Evolutionary conservation across 2,797 vertebrate genomes (phyloP), one percentile per base, ranked within the genome.

Genomic region (Cirrhinus mrigala): DNA sequence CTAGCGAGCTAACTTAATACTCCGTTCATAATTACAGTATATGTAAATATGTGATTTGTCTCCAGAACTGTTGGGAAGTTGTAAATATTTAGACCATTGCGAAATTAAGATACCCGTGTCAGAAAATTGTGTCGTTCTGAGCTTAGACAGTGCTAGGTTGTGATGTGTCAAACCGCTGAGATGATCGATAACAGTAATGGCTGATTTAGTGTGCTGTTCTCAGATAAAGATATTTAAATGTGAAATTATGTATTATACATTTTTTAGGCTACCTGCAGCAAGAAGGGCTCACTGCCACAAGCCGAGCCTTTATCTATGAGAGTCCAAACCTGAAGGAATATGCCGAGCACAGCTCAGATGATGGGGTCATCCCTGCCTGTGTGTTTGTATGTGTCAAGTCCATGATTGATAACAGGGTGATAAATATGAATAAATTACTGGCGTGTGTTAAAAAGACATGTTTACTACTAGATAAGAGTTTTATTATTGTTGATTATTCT

Each of bases 281-380:
- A 88, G 98, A 99, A 93, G 98, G 98, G 20, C 95, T 99, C 87
- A 91, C 91, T 83, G 94, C 95, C 78, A 97, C 98, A 9, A 98
- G 96, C 91, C 96, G 92, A 91, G 93, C 96, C 0, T 99, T 99
- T 92, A 98, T 99, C 85, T 93, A 95, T 9, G 98, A 99, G 93
- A 97, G 98, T 89, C 96, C 97, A n/a, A 96, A 97, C 90, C 94
- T 99, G 91, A 98, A 97, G 89, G 98, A 99, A 90, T 99, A 99
- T 89, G 98, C 97, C 0, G 98, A 99, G 66, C 97, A 99, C 91
- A 97, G 95, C 83, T 96, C 96, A 1, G 97, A 96, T 87, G 98
- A 99, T 90, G 98, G 98, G 29, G 92, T 95, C 84, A 95, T 99
- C 75, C 98, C 98, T 89, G 98, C 97, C 75, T 99, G 98, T 91